phyloP scores from a whole-genome alignment of 2,797 vertebrate genomes.

The Sphaeramia orbicularis region DNA sequence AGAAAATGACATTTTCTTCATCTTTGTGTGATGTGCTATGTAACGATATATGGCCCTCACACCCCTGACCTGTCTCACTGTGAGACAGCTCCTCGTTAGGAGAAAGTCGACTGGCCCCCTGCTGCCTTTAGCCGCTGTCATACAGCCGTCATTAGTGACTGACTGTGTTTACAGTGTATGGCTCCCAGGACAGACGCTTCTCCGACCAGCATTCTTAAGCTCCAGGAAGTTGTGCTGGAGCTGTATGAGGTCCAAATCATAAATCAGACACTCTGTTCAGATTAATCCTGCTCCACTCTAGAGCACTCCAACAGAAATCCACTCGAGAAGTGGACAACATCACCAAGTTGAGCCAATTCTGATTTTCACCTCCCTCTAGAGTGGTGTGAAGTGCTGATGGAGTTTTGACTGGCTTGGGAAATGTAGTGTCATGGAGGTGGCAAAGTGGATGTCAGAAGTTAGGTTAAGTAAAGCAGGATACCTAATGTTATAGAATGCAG shows the following conservation, averaged over 20 bases:
- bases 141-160: slow-evolving; percentile 76
- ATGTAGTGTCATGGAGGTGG: slow-evolving; percentile 27
- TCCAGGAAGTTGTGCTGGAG: slow-evolving; percentile 49
- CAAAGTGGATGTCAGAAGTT: slow-evolving; percentile 41
- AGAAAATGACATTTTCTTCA: slow-evolving; percentile 64
- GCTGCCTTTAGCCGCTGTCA: slow-evolving; percentile 63
- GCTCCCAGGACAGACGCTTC: slow-evolving; percentile 37
- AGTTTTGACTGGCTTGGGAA: slow-evolving; percentile 52
- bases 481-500: slow-evolving; percentile 2
- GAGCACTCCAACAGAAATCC: slow-evolving; percentile 41
- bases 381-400: slow-evolving; percentile 51
- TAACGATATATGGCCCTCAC: slow-evolving; percentile 69
- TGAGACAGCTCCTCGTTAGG: slow-evolving; percentile 80
- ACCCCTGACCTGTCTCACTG: slow-evolving; percentile 74
- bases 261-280: slow-evolving; percentile 44
- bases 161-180: slow-evolving; percentile 49
- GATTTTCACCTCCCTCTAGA: slow-evolving; percentile 57
- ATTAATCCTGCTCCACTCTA: slow-evolving; percentile 23
- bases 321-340: slow-evolving; percentile 29
- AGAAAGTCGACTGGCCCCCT: slow-evolving; percentile 68
- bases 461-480: background rate
- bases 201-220: slow-evolving; percentile 54
- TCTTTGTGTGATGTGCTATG: slow-evolving; percentile 66
- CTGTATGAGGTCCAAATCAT: slow-evolving; percentile 39
- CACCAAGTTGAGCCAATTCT: slow-evolving; percentile 41